These are phyloP conservation scores for Leptopilina drosophilae DNA, from an alignment of 2,888 invertebrate genomes.

Conservation along the genomic window DNA sequence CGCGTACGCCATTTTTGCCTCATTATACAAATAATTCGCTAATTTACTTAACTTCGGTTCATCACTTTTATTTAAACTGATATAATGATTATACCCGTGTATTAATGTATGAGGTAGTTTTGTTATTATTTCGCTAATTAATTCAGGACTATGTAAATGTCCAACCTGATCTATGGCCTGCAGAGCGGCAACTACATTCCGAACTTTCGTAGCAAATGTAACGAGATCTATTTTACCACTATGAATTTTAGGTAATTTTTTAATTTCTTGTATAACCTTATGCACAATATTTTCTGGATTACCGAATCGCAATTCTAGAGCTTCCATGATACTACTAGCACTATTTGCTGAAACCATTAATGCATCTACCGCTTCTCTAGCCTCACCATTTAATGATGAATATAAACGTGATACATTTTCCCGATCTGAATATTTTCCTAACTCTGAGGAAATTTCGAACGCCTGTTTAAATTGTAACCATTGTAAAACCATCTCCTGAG, in stretches of 20 bases:
- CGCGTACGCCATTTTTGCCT: neutral
- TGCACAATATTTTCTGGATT: neutral
- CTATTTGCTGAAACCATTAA: neutral
- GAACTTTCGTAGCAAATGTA: neutral
- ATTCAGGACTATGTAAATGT: neutral
- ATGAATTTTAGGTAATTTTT: neutral
- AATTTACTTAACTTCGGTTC: neutral
- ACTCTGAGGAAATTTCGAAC: neutral
- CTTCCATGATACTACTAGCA: neutral
- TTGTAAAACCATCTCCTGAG: neutral
- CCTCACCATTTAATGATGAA: neutral
- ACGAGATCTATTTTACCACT: neutral
- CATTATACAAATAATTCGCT: neutral
- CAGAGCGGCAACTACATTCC: neutral
- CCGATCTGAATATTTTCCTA: neutral
- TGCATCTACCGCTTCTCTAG: neutral
- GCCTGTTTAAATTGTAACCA: conserved; percentile 3
- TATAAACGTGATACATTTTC: neutral
- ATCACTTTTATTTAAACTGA: neutral
- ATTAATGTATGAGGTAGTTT: neutral
- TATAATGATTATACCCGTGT: neutral
- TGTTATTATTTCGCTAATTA: neutral
- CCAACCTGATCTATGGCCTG: neutral
- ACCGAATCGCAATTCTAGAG: neutral
- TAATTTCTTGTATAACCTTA: neutral